phyloP scores from a whole-genome alignment of 2,797 vertebrate genomes.

The Anomalospiza imberbis region DNA sequence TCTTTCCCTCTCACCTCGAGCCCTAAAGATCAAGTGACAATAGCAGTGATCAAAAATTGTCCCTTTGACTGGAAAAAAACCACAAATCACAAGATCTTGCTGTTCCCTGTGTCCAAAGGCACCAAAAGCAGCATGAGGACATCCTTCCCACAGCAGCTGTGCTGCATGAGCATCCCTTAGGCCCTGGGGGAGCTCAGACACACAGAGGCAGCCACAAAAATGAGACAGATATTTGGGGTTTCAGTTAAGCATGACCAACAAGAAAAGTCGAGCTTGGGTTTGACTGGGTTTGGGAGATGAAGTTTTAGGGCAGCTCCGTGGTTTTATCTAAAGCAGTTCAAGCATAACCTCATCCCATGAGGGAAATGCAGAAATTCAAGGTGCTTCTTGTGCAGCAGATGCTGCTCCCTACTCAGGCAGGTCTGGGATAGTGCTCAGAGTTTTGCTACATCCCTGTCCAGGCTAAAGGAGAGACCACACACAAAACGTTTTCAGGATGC shows the following conservation, averaged over 20 bases:
- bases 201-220: neutral
- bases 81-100: neutral
- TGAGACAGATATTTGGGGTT: conserved; percentile 12
- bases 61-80: neutral
- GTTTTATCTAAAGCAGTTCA: neutral
- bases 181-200: neutral
- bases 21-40: neutral
- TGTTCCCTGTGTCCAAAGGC: neutral
- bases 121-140: neutral
- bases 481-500: conserved; percentile 12
- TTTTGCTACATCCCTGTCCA: conserved; percentile 18
- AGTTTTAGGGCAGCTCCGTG: neutral
- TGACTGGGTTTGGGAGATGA: neutral
- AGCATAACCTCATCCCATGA: neutral
- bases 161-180: neutral
- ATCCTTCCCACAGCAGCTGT: neutral
- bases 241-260: neutral
- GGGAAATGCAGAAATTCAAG: neutral
- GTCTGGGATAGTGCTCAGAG: conserved; percentile 36
- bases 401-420: conserved; percentile 13
- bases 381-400: neutral
- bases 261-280: neutral
- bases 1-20: neutral
- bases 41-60: neutral
- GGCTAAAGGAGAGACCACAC: conserved; percentile 43